Conservation (phyloP, 2,888 invertebrate species). For the Nomada lathburiana region DNA sequence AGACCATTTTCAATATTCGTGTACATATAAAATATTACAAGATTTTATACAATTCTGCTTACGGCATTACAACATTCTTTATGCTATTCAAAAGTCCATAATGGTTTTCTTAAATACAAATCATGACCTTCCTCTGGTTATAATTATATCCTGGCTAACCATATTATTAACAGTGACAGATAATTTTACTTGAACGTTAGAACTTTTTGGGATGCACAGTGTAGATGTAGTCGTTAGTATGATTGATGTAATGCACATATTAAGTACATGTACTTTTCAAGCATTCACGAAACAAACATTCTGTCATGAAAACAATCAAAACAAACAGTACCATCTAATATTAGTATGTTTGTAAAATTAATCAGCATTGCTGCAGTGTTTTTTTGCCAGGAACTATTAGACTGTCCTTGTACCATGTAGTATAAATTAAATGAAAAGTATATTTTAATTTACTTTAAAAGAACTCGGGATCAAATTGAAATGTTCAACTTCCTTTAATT, state of each 20-base stretch:
- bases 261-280: constrained; percentile 28
- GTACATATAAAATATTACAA: background rate
- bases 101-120: background rate
- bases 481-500: background rate
- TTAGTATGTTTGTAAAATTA: no score
- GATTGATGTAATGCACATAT: constrained; percentile 20
- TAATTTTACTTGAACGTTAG: constrained; percentile 22
- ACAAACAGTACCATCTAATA: constrained; percentile 6
- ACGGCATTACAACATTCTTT: background rate
- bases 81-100: background rate
- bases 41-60: background rate
- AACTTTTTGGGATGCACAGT: constrained; percentile 41
- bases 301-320: background rate
- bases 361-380: no score
- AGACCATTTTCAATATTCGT: background rate
- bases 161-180: constrained; percentile 3
- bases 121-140: background rate
- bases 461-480: background rate
- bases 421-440: constrained; percentile 6
- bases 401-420: background rate
- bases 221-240: constrained; percentile 11
- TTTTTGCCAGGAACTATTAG: no score
- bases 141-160: constrained; percentile 1
- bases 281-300: background rate
- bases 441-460: constrained; percentile 13